A percentile compares a stretch with the other conserved stretches of the same genome.
These are phyloP conservation scores for Agapostemon virescens DNA, from an alignment of 2,888 invertebrate genomes.

Conservation along the genomic window DNA sequence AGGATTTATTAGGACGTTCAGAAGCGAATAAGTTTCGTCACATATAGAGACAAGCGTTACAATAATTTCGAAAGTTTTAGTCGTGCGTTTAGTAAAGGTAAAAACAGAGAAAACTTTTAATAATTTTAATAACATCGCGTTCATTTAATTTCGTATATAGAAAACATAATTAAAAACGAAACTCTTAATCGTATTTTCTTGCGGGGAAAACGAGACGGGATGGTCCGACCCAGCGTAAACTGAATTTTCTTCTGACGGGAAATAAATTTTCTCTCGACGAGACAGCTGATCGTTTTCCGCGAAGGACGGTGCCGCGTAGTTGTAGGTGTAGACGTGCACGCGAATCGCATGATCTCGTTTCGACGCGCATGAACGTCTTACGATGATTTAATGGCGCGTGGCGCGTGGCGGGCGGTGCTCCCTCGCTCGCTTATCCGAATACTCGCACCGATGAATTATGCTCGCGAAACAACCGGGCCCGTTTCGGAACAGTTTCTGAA, in stretches of 20 bases:
- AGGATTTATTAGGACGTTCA: too few species aligned
- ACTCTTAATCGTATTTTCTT: neutral
- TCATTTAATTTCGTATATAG: neutral
- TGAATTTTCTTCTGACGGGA: conserved; percentile 8
- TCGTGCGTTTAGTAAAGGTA: too few species aligned
- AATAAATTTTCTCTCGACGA: conserved; percentile 6
- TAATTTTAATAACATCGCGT: neutral
- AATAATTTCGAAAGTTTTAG: too few species aligned
- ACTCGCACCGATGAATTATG: conserved; percentile 43
- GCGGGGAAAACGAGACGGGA: neutral
- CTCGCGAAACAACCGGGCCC: conserved; percentile 16
- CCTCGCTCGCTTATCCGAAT: conserved; percentile 43
- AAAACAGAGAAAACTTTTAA: too few species aligned
- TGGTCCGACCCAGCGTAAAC: neutral
- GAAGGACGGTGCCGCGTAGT: conserved; percentile 42
- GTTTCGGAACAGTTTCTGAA: neutral
- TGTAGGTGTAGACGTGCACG: conserved; percentile 34
- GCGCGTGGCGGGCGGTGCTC: conserved; percentile 25
- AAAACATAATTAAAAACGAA: neutral
- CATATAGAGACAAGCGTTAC: too few species aligned
- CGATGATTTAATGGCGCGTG: conserved; percentile 62
- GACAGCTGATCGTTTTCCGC: conserved; percentile 32
- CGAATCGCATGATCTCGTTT: conserved; percentile 7
- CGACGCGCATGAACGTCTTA: conserved; percentile 52
- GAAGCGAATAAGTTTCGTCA: too few species aligned